These are phyloP conservation scores for Myxocyprinus asiaticus DNA, from an alignment of 2,113 vertebrate genomes.

Conservation along the genomic window DNA sequence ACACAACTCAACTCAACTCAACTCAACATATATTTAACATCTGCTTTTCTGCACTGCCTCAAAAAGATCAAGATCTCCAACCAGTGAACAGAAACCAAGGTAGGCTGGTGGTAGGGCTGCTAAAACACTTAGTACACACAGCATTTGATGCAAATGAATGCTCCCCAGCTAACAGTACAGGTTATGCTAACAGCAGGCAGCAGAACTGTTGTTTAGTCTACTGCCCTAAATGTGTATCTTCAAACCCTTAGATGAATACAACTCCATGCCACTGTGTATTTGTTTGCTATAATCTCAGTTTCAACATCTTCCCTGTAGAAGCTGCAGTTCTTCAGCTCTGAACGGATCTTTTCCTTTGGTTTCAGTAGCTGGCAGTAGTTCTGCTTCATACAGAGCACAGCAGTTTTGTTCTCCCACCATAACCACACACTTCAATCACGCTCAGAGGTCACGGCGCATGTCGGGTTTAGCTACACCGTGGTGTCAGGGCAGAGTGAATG, in stretches of 20 bases:
- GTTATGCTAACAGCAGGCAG: slow-evolving; percentile 27
- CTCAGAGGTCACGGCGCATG: neutral
- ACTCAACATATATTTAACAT: slow-evolving; percentile 59
- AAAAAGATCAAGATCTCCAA: neutral
- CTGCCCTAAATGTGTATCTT: slow-evolving; percentile 61
- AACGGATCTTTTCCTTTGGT: neutral
- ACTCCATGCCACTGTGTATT: slow-evolving; percentile 49
- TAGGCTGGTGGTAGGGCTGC: neutral
- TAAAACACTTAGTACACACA: neutral
- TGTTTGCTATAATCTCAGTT: neutral
- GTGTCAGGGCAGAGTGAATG: slow-evolving; percentile 12
- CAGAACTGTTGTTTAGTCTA: slow-evolving; percentile 51
- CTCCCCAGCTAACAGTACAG: slow-evolving; percentile 34
- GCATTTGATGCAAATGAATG: slow-evolving; percentile 42
- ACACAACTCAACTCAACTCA: too few relatives aligned
- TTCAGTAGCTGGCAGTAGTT: slow-evolving; percentile 24
- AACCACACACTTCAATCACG: slow-evolving; percentile 11
- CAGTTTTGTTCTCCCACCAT: slow-evolving; percentile 16
- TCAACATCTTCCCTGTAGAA: neutral
- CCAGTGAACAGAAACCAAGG: slow-evolving; percentile 49
- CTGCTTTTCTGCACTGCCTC: slow-evolving; percentile 54
- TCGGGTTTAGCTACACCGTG: slow-evolving; percentile 8
- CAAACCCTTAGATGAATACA: slow-evolving; percentile 39
- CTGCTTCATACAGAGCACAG: slow-evolving; percentile 23
- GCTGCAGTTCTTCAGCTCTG: neutral